Base-by-base conservation (phyloP, 2,888 invertebrate genomes). In the Dichetophora obliterata region DNA sequence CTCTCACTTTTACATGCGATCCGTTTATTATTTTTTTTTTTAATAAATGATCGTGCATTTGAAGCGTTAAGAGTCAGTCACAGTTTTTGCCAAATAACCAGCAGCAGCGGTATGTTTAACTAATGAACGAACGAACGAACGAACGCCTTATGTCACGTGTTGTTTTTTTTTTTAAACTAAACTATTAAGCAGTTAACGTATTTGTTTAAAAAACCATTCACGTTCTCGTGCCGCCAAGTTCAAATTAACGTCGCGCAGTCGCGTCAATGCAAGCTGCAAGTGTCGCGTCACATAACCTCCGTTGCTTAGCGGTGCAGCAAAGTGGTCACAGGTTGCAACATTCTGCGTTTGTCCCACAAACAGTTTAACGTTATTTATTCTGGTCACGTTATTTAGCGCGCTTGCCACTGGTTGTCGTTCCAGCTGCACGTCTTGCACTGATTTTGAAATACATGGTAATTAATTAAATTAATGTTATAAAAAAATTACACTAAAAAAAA, bases 361-460 rank as follows among this genome's bases (percentile, higher is more conserved):
- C 63, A 14, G 16, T 5, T 16, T 31, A 34, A 31, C 31, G 14
- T n/a, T 0, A 16, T 34, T 11, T 14, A 34, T 27, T 48, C 22
- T 27, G 50, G 50, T 50, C 50, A 68, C 66, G 66, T 16, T 54
- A 22, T 54, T 66, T 27, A n/a, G 24, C 68, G 68, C 31, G 31
- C 31, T 31, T 65, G 31, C 22, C 22, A 3, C 22, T 54, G n/a
- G 54, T 54, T 31, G 52, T 27, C 52, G 52, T 31, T 37, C n/a
- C 14, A 19, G 71, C 59, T 50, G 73, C 61, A 73, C 73, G 73
- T 31, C 63, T 11, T 74, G 73, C 31, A 74, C 74, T 66, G 74
- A 74, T 74, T 74, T 66, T 54, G 37, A 74, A 74, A 74, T 52
- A 16, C 66, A 65, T 54, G 74, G 65, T 66, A 74, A 74, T 74